Base-by-base conservation (phyloP, 2,888 invertebrate species). In the Adelognathus sp. region DNA sequence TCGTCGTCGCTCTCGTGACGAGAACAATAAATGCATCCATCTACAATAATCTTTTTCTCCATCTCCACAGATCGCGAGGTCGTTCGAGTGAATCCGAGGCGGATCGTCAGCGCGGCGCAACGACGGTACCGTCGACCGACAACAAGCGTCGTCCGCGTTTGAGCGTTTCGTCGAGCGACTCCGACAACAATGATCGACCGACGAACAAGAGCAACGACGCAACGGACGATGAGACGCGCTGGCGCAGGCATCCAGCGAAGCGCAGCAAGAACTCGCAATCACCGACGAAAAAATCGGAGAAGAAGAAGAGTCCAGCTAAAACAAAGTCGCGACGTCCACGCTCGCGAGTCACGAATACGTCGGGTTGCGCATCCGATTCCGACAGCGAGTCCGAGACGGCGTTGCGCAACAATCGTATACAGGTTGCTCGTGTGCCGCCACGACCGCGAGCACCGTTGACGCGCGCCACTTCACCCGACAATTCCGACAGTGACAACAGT, bases 1-100 rank as follows among this genome's bases (percentile, higher is more conserved):
- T 64, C 64, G 64, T 16, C 52, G 52, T 14, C 39, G 39, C 16
- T 36, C 27, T 2, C 66, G 27, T 9, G 7, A 16, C 46, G 1
- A n/a, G 3, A 18, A 5, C 16, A 39, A 16, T 11, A 27, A 9
- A n/a, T n/a, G n/a, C n/a, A 50, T 36, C 36, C 7, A 9, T 24
- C 54, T 50, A 36, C 7, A 21, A 31, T 16, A 7, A 61, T 39
- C 27, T 1, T n/a, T 44, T 39, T 39, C 3, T 16, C 18, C 9
- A 1, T n/a, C n/a, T n/a, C n/a, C 0, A 44, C 61, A 85, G 83
- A 82, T 88, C 81, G 69, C 88, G 63, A 4, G 83, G 76, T 3
- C 85, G 60, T 24, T 88, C 90, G 9, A 91, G 92, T 74, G 92
- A 92, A 46, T 91, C 92, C 1, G 92, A 92, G 31, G 86, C 85